Conservation (phyloP, 2,888 invertebrate genomes). For the Elysia crispata region DNA sequence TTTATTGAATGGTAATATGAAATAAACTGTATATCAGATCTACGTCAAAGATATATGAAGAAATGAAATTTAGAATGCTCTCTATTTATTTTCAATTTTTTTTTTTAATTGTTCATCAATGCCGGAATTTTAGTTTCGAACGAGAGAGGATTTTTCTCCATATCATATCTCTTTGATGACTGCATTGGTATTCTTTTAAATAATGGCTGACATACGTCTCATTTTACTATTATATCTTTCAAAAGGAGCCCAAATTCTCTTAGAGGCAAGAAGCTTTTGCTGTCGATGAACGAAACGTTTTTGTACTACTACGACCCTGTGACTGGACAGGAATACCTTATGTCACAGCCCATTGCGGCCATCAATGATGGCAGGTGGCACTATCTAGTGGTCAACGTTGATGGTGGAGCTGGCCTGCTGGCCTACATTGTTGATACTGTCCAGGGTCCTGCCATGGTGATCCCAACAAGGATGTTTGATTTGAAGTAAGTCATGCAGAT, state of each 20-base stretch:
- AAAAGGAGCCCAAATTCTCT: constrained; percentile 54
- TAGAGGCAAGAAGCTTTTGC: constrained; percentile 50
- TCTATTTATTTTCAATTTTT: too few relatives aligned
- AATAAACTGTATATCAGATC: too few relatives aligned
- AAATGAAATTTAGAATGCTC: too few relatives aligned
- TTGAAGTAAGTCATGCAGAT: background rate
- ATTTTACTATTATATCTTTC: too few relatives aligned
- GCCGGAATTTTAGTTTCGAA: too few relatives aligned
- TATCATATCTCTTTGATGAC: too few relatives aligned
- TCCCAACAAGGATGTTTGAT: constrained; percentile 22
- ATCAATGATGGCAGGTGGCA: constrained; percentile 67
- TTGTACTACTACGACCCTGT: constrained; percentile 40
- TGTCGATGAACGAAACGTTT: constrained; percentile 56
- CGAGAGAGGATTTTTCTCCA: too few relatives aligned
- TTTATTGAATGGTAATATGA: too few relatives aligned
- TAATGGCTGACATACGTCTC: too few relatives aligned
- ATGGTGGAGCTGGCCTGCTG: constrained; percentile 52
- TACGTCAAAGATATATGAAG: too few relatives aligned
- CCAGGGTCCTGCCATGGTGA: background rate
- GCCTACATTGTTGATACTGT: constrained; percentile 59
- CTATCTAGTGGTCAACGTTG: constrained; percentile 58
- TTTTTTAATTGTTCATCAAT: too few relatives aligned
- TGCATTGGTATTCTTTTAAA: too few relatives aligned
- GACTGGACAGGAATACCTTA: background rate
- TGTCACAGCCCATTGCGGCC: constrained; percentile 29